phyloP scores from a whole-genome alignment of 1,140 invertebrate species.

The Plodia interpunctella region DNA sequence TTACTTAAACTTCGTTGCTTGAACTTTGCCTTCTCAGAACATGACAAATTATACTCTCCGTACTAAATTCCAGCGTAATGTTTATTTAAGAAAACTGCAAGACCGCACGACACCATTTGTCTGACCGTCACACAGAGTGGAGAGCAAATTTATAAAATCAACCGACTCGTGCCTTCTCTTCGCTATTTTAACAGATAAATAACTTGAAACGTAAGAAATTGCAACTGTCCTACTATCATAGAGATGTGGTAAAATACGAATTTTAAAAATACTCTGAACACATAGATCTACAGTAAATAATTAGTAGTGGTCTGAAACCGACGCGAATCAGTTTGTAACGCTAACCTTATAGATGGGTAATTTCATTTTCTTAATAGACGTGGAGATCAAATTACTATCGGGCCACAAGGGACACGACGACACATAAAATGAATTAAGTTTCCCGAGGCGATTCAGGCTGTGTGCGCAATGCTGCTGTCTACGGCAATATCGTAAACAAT shows the following conservation, averaged over 20 bases:
- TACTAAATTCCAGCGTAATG: slow-evolving; percentile 25
- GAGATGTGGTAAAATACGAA: not conserved
- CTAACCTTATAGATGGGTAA: slow-evolving; percentile 20
- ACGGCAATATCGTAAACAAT: slow-evolving; percentile 31
- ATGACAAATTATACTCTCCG: slow-evolving; percentile 36
- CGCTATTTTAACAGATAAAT: not conserved
- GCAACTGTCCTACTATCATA: not conserved
- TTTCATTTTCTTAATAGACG: slow-evolving; percentile 47
- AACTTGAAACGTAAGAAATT: not conserved
- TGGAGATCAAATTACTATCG: slow-evolving; percentile 44
- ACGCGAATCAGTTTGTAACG: not conserved
- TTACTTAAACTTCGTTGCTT: slow-evolving; percentile 35
- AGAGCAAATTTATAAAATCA: not conserved
- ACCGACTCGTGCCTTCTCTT: not conserved
- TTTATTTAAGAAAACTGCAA: slow-evolving; percentile 38
- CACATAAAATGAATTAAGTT: slow-evolving; percentile 43
- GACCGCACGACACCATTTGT: slow-evolving; percentile 33
- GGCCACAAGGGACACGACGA: slow-evolving; percentile 37
- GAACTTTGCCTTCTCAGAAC: slow-evolving; percentile 30
- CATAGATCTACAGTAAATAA: not conserved
- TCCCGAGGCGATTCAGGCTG: slow-evolving; percentile 31
- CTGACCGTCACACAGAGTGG: not conserved
- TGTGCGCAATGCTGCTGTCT: slow-evolving; percentile 14
- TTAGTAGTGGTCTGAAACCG: slow-evolving; percentile 1
- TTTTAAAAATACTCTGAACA: not conserved